These are phyloP conservation scores for Brachionus koreanus DNA, from an alignment of 1,140 invertebrate genomes.

Conservation along the genomic window DNA sequence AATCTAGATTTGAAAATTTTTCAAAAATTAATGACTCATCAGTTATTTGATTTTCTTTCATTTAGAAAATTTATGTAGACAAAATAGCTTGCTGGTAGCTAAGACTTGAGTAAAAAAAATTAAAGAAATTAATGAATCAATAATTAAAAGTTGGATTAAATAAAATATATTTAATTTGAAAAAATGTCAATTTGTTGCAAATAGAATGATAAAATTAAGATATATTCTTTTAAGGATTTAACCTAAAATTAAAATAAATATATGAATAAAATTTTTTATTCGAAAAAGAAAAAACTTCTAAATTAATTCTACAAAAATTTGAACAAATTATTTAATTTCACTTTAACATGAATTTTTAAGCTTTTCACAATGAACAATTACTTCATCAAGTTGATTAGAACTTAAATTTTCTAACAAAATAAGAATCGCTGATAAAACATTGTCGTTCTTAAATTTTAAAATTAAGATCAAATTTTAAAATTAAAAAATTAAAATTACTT, in stretches of 20 bases:
- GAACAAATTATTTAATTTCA: background rate
- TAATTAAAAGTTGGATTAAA: no score
- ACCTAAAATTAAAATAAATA: no score
- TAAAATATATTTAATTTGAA: no score
- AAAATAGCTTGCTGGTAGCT: no score
- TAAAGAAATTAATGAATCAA: no score
- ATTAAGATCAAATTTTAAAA: background rate
- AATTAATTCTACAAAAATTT: background rate
- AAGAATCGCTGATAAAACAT: conserved; percentile 28
- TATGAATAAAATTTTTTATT: no score
- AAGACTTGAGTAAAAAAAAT: no score
- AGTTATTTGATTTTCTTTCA: no score
- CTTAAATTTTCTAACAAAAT: background rate
- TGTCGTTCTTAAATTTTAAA: background rate
- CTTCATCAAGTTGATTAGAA: background rate
- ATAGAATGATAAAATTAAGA: no score
- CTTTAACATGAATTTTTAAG: background rate
- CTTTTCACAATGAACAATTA: background rate
- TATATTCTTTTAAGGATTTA: no score
- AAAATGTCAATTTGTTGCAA: no score
- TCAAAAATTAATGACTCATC: background rate
- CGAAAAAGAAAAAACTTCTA: background rate
- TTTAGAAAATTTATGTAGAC: no score
- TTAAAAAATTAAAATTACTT: background rate
- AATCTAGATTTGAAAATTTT: background rate